Base-by-base conservation (phyloP, 2,113 vertebrate genomes). In the Cisticola juncidis region DNA sequence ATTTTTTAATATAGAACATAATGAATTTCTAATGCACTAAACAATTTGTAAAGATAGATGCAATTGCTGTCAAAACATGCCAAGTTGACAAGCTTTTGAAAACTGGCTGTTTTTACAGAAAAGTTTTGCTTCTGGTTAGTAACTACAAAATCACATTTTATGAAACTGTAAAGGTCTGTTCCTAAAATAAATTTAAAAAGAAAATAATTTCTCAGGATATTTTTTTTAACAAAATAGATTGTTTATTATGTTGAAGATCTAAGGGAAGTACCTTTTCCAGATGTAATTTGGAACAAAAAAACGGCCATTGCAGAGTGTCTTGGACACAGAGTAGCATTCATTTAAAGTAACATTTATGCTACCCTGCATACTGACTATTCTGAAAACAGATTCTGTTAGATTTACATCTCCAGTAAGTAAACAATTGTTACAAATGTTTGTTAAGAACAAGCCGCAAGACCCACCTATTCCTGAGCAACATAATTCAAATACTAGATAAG, bases 31-130 rank as follows among this genome's bases (percentile, higher is more conserved):
- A 77, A 94, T 78, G 70, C 45, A 93, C 62, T 61, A 85, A 95
- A 93, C 88, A 92, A 72, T 81, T 81, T 76, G 81, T 56, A 88
- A 95, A 80, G 56, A 86, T 25, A 83, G 66, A 47, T 47, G 79
- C 50, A 91, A 78, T 5, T 83, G 70, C 85, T 96, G 94, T 91
- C 87, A 95, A 94, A 97, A 94, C 71, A 92, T 81, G 81, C 33
- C 82, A 87, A 70, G 20, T 11, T 62, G 89, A 93, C 58, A 77
- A 73, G 86, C 62, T 89, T 81, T 81, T 61, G 53, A 70, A 72
- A 92, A 91, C 28, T 42, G 84, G 61, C 57, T 93, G 31, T 61
- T 93, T 72, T 85, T 73, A 90, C 14, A 42, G 47, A 44, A 45
- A 80, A 79, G 54, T 80, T 92, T 44, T 92, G 51, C 58, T 91